Base-by-base conservation (phyloP, 2,113 vertebrate genomes). In the Acanthisitta chloris region DNA sequence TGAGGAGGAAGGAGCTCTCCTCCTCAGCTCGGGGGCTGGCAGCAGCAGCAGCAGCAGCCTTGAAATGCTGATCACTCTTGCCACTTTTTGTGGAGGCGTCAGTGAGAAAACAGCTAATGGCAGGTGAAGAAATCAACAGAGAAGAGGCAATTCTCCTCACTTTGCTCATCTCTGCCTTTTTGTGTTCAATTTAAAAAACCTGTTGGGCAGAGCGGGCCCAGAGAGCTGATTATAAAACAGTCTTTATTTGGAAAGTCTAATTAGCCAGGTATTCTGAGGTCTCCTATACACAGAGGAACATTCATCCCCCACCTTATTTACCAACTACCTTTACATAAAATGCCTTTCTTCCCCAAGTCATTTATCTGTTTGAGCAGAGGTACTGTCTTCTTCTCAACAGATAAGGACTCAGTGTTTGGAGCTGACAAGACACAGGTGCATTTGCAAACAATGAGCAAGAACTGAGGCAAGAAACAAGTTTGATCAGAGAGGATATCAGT, bases 81-180 rank as follows among this genome's bases (percentile, higher is more conserved):
- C 80, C 83, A 86, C 92, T 92, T 90, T 88, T 81, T 92, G 91
- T 86, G 79, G 81, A 86, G 93, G 85, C 18, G 43, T 96, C 59
- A 66, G 90, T 36, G 88, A 96, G 93, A 90, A 96, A 96, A 90
- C 64, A 93, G 93, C 88, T 96, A 95, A 94, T 94, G 79, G 79
- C 31, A 93, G 79, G 59, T 54, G 57, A 90, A 43, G 67, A 93
- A 96, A 88, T 59, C 82, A 67, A 70, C 65, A 88, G 67, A 62
- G 66, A 81, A 82, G 90, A 96, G 79, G 79, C 76, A 64, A 12
- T 78, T 91, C 86, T 91, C 67, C 57, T 86, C 36, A 6, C 34
- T 90, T 92, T 81, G 72, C 52, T 93, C 72, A 77, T 78, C 93
- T 90, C 57, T 96, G 84, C 57, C 77, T 85, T 95, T 95, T 88